Evolutionary conservation across 2,888 invertebrate genomes (phyloP).

Genomic region (Leptinotarsa juncta): DNA sequence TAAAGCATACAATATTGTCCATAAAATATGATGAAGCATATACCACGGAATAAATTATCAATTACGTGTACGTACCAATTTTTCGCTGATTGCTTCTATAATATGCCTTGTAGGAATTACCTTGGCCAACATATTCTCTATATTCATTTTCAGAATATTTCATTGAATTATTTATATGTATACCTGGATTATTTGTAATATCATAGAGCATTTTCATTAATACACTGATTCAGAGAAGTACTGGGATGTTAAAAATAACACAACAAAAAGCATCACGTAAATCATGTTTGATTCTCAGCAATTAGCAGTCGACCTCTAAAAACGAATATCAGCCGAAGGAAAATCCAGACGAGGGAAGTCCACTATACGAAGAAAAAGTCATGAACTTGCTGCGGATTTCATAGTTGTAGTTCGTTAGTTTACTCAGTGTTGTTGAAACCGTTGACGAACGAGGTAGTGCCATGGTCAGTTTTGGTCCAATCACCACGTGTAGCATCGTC

Average conservation of each 20-base stretch:
- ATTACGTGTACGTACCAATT: too few relatives aligned
- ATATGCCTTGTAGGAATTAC: too few relatives aligned
- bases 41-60: too few relatives aligned
- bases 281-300: not conserved
- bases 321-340: conserved; percentile 8
- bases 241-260: not conserved
- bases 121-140: too few relatives aligned
- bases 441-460: conserved; percentile 16
- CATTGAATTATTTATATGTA: not conserved
- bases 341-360: conserved; percentile 24
- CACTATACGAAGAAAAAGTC: conserved; percentile 2
- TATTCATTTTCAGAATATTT: not conserved
- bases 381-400: conserved; percentile 9
- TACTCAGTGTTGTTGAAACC: conserved; percentile 20
- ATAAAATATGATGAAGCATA: too few relatives aligned
- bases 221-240: not conserved
- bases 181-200: not conserved
- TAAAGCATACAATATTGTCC: too few relatives aligned
- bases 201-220: not conserved
- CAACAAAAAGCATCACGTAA: not conserved
- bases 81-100: too few relatives aligned
- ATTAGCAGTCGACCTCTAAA: conserved; percentile 15
- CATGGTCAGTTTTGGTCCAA: conserved; percentile 19
- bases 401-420: not conserved
- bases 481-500: conserved; percentile 24